phyloP scores from a whole-genome alignment of 2,113 vertebrate species.

The Tetrao urogallus region DNA sequence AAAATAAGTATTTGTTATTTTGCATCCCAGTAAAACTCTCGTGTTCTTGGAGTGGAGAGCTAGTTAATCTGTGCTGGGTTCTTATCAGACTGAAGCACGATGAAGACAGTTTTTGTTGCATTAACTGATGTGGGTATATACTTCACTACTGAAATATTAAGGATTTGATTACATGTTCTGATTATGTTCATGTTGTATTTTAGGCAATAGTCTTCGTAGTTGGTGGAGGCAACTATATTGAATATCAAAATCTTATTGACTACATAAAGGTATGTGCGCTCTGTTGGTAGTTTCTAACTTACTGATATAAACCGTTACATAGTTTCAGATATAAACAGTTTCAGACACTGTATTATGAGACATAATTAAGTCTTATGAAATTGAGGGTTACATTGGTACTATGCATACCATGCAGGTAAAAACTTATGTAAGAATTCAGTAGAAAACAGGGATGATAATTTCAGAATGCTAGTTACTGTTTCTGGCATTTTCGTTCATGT shows the following conservation, averaged over 20 bases:
- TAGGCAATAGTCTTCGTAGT: constrained; percentile 97
- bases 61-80: background rate
- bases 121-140: background rate
- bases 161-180: background rate
- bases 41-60: background rate
- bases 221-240: constrained; percentile 98
- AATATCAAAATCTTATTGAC: constrained; percentile 98
- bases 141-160: background rate
- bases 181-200: constrained; percentile 35
- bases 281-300: background rate
- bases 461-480: background rate
- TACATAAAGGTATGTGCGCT: constrained; percentile 88
- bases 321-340: background rate
- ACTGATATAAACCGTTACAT: background rate
- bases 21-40: background rate
- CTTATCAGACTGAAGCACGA: background rate
- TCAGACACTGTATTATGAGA: too few species aligned
- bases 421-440: background rate
- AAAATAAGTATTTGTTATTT: background rate
- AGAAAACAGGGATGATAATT: background rate
- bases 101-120: background rate
- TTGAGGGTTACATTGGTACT: background rate
- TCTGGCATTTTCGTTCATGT: background rate
- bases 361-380: background rate
- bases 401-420: background rate